phyloP scores from a whole-genome alignment of 1,140 invertebrate species.

The Muscidifurax raptorellus region DNA sequence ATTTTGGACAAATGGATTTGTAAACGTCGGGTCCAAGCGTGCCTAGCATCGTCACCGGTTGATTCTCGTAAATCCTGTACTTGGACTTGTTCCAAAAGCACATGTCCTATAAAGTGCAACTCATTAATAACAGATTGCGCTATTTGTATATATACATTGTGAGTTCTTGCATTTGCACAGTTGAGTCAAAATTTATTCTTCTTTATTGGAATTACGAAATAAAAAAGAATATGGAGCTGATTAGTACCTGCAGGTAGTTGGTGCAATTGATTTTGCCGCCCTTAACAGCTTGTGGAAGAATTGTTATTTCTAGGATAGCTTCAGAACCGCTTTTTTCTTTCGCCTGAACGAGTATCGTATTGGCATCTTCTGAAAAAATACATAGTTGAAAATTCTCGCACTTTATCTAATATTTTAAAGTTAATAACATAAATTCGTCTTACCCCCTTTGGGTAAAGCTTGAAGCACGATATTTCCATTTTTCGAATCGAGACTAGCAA shows the following conservation, averaged over 20 bases:
- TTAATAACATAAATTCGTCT: not conserved
- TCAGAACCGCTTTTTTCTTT: constrained; percentile 57
- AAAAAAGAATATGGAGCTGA: no score
- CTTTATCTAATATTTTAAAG: not conserved
- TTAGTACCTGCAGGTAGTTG: constrained; percentile 65
- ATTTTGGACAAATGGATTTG: constrained; percentile 63
- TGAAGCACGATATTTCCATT: constrained; percentile 58
- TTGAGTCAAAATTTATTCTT: no score
- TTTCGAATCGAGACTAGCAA: constrained; percentile 53
- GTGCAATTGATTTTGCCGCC: constrained; percentile 63
- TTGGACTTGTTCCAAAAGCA: constrained; percentile 71
- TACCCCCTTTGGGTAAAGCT: constrained; percentile 58
- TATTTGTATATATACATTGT: no score
- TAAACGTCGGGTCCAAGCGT: constrained; percentile 65
- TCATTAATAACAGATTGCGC: constrained; percentile 25
- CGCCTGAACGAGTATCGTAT: constrained; percentile 62
- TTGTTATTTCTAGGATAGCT: constrained; percentile 67
- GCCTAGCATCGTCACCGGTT: constrained; percentile 68
- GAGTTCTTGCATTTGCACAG: no score
- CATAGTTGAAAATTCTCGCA: not conserved
- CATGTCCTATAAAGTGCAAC: constrained; percentile 67
- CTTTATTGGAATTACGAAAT: no score
- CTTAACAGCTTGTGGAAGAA: constrained; percentile 56
- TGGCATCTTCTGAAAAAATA: constrained; percentile 52
- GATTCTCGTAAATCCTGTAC: constrained; percentile 74